Evolutionary conservation across 35 echinoderm and acorn worm species (phyloP).

Genomic region (Ophiothrix spiculata): DNA sequence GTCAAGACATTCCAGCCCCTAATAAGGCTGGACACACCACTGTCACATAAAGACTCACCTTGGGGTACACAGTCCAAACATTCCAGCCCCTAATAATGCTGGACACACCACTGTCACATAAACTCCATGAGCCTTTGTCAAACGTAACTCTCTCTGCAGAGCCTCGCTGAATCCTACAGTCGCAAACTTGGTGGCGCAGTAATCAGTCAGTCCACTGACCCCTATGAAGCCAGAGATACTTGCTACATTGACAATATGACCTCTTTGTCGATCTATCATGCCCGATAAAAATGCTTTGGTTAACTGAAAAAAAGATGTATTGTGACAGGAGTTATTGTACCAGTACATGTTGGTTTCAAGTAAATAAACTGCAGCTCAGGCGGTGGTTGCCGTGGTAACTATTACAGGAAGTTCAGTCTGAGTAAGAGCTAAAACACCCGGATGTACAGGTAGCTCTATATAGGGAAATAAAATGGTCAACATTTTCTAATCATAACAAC

Average conservation of each 20-base stretch:
- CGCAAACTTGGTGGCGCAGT: slow-evolving; percentile 90
- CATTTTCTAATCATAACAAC: not conserved
- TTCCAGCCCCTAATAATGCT: slow-evolving; percentile 71
- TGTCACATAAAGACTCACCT: slow-evolving; percentile 63
- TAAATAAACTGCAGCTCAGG: not conserved
- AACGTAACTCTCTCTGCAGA: slow-evolving; percentile 63
- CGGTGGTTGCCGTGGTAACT: not conserved
- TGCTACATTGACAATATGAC: slow-evolving; percentile 92
- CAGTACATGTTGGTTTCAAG: not conserved
- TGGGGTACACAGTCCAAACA: slow-evolving; percentile 85
- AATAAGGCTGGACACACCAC: no score
- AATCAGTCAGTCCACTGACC: slow-evolving; percentile 75
- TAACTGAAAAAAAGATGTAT: slow-evolving; percentile 52
- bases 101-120: slow-evolving; percentile 82
- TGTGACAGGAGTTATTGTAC: slow-evolving; percentile 9
- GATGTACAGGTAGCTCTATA: no score
- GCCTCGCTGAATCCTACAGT: slow-evolving; percentile 87
- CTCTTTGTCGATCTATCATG: slow-evolving; percentile 83
- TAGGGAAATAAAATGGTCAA: no score
- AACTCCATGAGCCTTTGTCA: slow-evolving; percentile 61
- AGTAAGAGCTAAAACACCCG: no score
- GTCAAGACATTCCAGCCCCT: slow-evolving; percentile 52
- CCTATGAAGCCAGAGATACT: slow-evolving; percentile 81
- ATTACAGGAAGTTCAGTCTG: not conserved
- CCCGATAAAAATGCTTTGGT: slow-evolving; percentile 85